Evolutionary conservation across 2,888 invertebrate species (phyloP), one percentile per base, ranked within the genome.

Genomic region (Dioctria rufipes): DNA sequence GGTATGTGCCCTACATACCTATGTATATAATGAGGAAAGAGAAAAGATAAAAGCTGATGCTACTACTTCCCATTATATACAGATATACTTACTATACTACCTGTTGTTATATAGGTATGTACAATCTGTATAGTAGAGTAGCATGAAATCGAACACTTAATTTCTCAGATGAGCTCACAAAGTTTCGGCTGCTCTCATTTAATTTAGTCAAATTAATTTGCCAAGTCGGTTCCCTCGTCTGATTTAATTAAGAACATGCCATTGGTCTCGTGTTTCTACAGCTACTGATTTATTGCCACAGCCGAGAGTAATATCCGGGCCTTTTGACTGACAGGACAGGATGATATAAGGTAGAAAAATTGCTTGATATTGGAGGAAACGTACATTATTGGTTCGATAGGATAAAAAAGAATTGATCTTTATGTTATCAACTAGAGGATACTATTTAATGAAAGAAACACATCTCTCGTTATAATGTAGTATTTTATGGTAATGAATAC

Each of bases 121-220:
- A 46, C 46, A 46, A 8, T 46, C 8, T 6, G 46, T 46, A 46
- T 8, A 46, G 46, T 6, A 46, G 8, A 46, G 46, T 5, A 46
- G 46, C 5, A 46, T 46, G 8, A 8, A 46, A 71, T 51, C 54
- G 51, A 54, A 71, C 54, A 40, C 54, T 71, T 71, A 71, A 54
- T 54, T 71, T 51, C 40, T 51, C 51, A 71, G 54, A 51, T 71
- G 71, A 71, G 54, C 11, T 51, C 71, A 54, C 71, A 51, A 71
- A 51, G 71, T 71, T 51, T 71, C 67, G n/a, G 51, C 71, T 75
- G 13, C n/a, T 43, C 75, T 25, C 9, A 61, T 75, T 75, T 61
- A 75, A 75, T 75, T 75, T 75, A 75, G 54, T 54, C 40, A 71
- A 71, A 71, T 71, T 71, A 71, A 71, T 71, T 71, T 71, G 54